Conservation (phyloP, 2,113 vertebrate genomes). For the Protobothrops mucrosquamatus region DNA sequence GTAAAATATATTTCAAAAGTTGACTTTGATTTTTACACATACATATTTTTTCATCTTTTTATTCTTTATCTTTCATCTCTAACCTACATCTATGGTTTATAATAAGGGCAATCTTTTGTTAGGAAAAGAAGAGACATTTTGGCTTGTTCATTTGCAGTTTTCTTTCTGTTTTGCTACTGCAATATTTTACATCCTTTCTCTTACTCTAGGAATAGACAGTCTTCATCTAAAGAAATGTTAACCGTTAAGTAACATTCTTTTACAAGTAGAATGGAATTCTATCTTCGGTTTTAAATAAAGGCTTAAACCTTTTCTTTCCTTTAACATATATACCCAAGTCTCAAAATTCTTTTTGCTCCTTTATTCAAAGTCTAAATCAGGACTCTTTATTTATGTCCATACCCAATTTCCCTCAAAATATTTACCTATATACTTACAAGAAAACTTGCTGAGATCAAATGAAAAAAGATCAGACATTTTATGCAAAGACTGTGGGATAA, state of each 20-base stretch:
- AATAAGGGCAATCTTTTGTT: neutral
- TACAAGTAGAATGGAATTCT: neutral
- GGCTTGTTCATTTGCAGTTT: neutral
- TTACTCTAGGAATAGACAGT: neutral
- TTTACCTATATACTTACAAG: constrained; percentile 9
- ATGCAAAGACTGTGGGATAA: neutral
- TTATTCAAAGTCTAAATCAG: neutral
- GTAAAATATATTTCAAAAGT: neutral
- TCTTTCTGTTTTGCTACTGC: neutral
- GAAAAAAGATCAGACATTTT: neutral
- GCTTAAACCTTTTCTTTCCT: neutral
- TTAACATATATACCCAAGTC: neutral
- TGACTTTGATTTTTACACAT: neutral
- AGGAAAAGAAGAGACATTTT: neutral
- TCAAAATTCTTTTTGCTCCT: neutral
- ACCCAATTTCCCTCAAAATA: neutral
- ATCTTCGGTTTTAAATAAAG: neutral
- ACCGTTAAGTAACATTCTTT: neutral
- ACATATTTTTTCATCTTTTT: neutral
- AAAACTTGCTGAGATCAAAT: neutral
- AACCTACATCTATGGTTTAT: neutral
- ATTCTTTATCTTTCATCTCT: neutral
- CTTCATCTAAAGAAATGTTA: neutral
- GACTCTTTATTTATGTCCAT: neutral
- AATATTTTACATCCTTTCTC: neutral